Conservation (phyloP, 2,113 vertebrate genomes). For the Eptesicus fuscus region DNA sequence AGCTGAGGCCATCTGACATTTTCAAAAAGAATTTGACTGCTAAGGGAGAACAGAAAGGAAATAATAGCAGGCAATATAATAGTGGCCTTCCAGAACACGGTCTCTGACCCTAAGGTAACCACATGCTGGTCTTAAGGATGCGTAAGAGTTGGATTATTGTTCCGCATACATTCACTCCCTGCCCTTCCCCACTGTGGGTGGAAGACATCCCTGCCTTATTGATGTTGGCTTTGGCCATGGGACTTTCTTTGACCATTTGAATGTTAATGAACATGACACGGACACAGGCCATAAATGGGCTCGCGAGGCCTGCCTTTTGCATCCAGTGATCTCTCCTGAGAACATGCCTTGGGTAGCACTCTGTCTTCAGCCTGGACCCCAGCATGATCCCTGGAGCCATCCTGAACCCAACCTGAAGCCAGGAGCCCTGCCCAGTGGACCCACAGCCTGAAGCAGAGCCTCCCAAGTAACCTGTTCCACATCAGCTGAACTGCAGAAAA, state of each 20-base stretch:
- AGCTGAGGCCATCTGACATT: constrained; percentile 55
- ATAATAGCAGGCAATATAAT: constrained; percentile 28
- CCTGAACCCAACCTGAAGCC: background rate
- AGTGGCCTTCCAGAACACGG: background rate
- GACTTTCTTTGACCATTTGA: background rate
- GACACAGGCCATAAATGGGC: background rate
- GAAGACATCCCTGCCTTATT: background rate
- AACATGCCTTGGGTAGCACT: background rate
- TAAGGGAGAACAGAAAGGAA: constrained; percentile 49
- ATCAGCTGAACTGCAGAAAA: background rate
- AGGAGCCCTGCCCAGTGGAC: background rate
- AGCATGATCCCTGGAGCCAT: background rate
- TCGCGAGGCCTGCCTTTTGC: background rate
- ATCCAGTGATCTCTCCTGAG: background rate
- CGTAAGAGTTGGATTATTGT: background rate
- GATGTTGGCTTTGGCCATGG: background rate
- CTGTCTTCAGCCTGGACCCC: background rate
- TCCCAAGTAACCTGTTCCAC: background rate
- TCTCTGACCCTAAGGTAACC: constrained; percentile 42
- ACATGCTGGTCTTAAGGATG: background rate
- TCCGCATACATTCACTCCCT: background rate
- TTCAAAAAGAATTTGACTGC: constrained; percentile 43
- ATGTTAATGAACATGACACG: background rate
- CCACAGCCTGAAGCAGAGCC: background rate
- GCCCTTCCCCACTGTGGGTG: background rate